phyloP scores from a whole-genome alignment of 2,797 vertebrate genomes.

The Vireo griseus region DNA sequence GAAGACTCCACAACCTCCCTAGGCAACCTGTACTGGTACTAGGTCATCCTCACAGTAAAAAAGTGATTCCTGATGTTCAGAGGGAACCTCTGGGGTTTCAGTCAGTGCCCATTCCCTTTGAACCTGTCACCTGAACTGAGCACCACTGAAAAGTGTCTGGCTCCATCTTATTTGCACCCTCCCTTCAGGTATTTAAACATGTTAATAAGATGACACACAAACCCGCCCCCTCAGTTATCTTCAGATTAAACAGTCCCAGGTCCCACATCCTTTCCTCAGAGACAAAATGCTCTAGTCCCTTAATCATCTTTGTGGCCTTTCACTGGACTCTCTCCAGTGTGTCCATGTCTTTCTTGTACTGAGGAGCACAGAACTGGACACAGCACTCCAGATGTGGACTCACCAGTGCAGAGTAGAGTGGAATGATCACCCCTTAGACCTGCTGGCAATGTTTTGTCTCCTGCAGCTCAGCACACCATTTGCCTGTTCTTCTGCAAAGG shows the following conservation, averaged over 20 bases:
- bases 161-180: not conserved
- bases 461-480: not conserved
- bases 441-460: not conserved
- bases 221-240: accelerated
- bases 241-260: not conserved
- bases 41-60: accelerated
- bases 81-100: not conserved
- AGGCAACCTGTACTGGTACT: not conserved
- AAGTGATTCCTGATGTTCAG: not conserved
- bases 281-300: not conserved
- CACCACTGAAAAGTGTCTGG: not conserved
- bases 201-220: not conserved
- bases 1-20: not conserved
- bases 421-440: not conserved
- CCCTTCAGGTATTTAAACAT: not conserved
- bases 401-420: not conserved
- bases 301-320: not conserved
- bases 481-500: not conserved
- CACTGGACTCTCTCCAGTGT: not conserved
- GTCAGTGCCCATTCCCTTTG: not conserved
- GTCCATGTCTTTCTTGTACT: not conserved
- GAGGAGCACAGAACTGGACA: not conserved
- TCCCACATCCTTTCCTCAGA: not conserved
- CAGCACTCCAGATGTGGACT: not conserved
- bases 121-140: not conserved